phyloP scores from a whole-genome alignment of 2,797 vertebrate species.

The Rhabdophis nuchalis region DNA sequence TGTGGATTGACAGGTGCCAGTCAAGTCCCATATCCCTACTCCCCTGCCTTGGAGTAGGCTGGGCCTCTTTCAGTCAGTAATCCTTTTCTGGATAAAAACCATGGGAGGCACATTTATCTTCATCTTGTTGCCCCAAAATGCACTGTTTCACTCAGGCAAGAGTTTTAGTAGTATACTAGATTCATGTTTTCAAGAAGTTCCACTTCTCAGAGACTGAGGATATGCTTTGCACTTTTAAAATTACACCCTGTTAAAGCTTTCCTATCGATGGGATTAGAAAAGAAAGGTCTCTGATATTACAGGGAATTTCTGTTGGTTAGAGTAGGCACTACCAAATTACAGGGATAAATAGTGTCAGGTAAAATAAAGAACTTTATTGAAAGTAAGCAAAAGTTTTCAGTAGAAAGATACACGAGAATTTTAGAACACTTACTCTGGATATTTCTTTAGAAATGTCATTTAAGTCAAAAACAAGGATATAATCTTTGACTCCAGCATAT shows the following conservation, averaged over 20 bases:
- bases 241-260: neutral
- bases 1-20: neutral
- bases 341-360: neutral
- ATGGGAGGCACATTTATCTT: neutral
- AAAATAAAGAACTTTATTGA: neutral
- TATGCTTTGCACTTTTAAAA: neutral
- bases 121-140: neutral
- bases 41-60: too few relatives aligned
- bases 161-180: neutral
- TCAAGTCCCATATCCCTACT: neutral
- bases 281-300: neutral
- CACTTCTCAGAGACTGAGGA: neutral
- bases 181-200: neutral
- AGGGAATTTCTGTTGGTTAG: neutral
- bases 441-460: conserved; percentile 64
- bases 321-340: neutral
- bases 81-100: neutral
- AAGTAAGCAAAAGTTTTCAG: neutral
- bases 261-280: neutral
- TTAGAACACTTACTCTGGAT: conserved; percentile 61
- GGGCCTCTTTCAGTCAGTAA: neutral
- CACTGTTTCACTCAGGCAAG: neutral
- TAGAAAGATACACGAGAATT: neutral
- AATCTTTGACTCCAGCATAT: conserved; percentile 76
- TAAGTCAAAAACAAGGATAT: conserved; percentile 74